Conservation (phyloP, 2,113 vertebrate genomes). For the Nibea coibor region DNA sequence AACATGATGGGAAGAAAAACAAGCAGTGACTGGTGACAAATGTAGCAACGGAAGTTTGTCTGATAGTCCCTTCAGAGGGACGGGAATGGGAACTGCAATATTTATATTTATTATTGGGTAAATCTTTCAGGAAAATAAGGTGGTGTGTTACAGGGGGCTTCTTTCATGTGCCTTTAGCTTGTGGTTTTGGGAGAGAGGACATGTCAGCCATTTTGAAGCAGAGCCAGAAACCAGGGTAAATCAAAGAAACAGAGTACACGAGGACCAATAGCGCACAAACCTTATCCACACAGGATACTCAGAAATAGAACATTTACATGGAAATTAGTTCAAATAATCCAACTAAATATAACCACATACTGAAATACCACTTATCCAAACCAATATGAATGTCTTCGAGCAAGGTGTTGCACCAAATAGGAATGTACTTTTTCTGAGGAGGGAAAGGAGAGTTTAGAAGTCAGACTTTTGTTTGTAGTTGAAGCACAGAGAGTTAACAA, state of each 20-base stretch:
- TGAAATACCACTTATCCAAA: conserved; percentile 41
- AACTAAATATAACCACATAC: conserved; percentile 8
- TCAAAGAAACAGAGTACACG: conserved; percentile 1
- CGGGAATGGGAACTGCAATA: conserved; percentile 33
- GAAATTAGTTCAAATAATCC: not conserved
- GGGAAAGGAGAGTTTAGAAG: conserved; percentile 7
- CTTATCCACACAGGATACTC: not conserved
- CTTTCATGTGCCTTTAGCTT: conserved; percentile 76
- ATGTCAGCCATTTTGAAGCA: conserved; percentile 52
- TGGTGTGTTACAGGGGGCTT: conserved; percentile 60
- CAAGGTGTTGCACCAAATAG: conserved; percentile 65
- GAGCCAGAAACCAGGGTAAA: conserved; percentile 35
- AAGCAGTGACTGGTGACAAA: conserved; percentile 55
- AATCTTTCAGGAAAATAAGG: conserved; percentile 25
- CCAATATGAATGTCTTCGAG: conserved; percentile 54
- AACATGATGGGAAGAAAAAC: conserved; percentile 13
- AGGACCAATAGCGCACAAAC: conserved; percentile 43
- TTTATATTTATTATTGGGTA: conserved; percentile 22
- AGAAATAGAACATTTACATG: not conserved
- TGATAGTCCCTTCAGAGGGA: conserved; percentile 23
- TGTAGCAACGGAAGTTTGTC: conserved; percentile 72
- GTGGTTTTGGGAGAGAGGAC: conserved; percentile 34
- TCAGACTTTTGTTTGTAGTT: conserved; percentile 32
- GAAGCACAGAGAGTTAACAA: conserved; percentile 41
- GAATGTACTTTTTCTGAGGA: conserved; percentile 66